phyloP scores from a whole-genome alignment of 2,888 invertebrate genomes.

The Teleiodes luculella region DNA sequence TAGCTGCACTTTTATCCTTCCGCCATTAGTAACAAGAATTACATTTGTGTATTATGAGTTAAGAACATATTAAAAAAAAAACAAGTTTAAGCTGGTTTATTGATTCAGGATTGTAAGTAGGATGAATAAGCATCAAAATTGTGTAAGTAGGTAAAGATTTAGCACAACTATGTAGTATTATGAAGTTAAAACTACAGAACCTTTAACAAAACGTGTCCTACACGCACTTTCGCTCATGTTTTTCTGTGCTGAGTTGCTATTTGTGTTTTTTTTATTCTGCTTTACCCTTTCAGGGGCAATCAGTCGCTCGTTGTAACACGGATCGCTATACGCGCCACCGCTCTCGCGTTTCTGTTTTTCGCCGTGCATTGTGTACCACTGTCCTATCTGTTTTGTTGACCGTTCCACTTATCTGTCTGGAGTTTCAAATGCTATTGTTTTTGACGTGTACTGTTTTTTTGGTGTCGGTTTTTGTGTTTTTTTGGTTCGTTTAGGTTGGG shows the following conservation, averaged over 20 bases:
- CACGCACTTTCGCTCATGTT: background rate
- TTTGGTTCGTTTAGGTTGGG: background rate
- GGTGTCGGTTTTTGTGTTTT: background rate
- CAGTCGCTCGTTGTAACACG: conserved; percentile 62
- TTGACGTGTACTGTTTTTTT: conserved; percentile 17
- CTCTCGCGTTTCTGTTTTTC: conserved; percentile 29
- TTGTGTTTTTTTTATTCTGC: conserved; percentile 50
- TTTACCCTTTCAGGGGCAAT: conserved; percentile 65
- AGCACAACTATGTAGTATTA: too few relatives aligned
- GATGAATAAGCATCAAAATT: too few relatives aligned
- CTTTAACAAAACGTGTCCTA: too few relatives aligned
- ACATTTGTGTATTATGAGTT: too few relatives aligned
- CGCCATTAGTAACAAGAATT: too few relatives aligned
- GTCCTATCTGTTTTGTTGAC: conserved; percentile 31
- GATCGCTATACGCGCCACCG: conserved; percentile 53
- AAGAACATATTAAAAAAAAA: too few relatives aligned
- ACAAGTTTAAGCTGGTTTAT: too few relatives aligned
- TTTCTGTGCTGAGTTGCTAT: conserved; percentile 1
- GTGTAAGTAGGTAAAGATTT: too few relatives aligned
- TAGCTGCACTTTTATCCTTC: too few relatives aligned
- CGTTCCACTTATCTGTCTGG: conserved; percentile 32
- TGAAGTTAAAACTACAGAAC: too few relatives aligned
- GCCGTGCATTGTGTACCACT: conserved; percentile 32
- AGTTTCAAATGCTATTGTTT: conserved; percentile 33
- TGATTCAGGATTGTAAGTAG: too few relatives aligned